A percentile compares a stretch with the other conserved stretches of the same genome.
These are phyloP conservation scores for Toxotes chatareus DNA, from an alignment of 2,113 vertebrate genomes.

Conservation along the genomic window DNA sequence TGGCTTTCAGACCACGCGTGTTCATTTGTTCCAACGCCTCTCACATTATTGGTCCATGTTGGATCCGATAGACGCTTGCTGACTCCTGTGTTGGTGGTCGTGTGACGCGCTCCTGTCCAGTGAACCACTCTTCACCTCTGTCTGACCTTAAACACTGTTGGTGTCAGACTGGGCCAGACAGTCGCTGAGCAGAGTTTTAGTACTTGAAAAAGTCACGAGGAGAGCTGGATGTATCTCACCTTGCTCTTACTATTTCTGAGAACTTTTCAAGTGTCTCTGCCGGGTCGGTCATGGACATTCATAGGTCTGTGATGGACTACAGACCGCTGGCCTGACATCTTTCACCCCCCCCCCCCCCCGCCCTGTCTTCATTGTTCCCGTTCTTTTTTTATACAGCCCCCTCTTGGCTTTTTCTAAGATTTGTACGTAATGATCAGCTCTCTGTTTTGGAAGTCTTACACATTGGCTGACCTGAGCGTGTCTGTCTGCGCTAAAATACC, in stretches of 20 bases:
- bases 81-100: slow-evolving; percentile 28
- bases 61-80: slow-evolving; percentile 65
- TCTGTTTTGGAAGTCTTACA: slow-evolving; percentile 75
- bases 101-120: slow-evolving; percentile 27
- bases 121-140: slow-evolving; percentile 43
- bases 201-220: slow-evolving; percentile 60
- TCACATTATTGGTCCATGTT: slow-evolving; percentile 81
- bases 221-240: slow-evolving; percentile 47
- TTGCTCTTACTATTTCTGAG: slow-evolving; percentile 50
- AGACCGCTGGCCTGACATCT: slow-evolving; percentile 35
- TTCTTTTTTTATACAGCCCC: slow-evolving; percentile 56
- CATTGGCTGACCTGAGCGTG: slow-evolving; percentile 70
- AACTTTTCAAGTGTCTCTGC: slow-evolving; percentile 36
- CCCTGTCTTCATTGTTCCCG: slow-evolving; percentile 34
- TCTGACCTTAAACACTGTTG: slow-evolving; percentile 41
- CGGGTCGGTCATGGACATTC: slow-evolving; percentile 6
- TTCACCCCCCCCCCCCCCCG: neutral
- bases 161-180: slow-evolving; percentile 30
- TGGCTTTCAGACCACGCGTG: slow-evolving; percentile 30
- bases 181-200: slow-evolving; percentile 40
- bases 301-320: slow-evolving; percentile 23
- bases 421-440: slow-evolving; percentile 68
- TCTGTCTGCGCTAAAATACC: slow-evolving; percentile 80
- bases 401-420: slow-evolving; percentile 75
- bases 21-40: slow-evolving; percentile 45